Base-by-base conservation (phyloP, 2,797 vertebrate genomes). In the Phoeniculus purpureus region DNA sequence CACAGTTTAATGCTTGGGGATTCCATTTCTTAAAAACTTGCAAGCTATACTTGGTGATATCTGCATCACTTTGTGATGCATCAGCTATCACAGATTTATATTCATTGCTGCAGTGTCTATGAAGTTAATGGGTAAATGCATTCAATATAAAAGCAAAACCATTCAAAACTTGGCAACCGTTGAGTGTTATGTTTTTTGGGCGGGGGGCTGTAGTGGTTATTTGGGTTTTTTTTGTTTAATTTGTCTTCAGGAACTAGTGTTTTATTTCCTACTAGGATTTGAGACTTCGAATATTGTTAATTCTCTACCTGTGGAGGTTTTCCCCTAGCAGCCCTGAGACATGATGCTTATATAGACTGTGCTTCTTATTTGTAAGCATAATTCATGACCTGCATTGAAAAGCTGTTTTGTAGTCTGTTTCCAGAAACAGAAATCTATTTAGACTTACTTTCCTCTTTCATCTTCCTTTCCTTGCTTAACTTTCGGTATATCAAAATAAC, bases 381-480 rank as follows among this genome's bases (percentile, higher is more conserved):
- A 95, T 91, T 95, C 67, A 87, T 87, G 66, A 54, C 48, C 31
- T 48, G 40, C 37, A 85, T 78, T 78, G 83, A 91, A 95, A 96
- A 95, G 94, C 78, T 93, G 85, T 94, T 95, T 68, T 92, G 87
- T 86, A 91, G 87, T 87, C 87, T 62, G 51, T 67, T 93, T 85
- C 52, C 86, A 95, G 88, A 95, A 95, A 92, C 68, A 78, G 78
- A 59, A 80, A 92, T 68, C 76, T 75, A 78, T 92, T 90, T 91
- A 94, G 81, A 50, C 79, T 81, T 81, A 50, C 27, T 76, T 95
- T 94, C 76, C 79, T 82, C 94, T 94, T 95, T 95, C 82, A 96
- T 94, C 91, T 89, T 94, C 66, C 75, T 82, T 82, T 92, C 92
- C 85, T 90, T 87, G 85, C 58, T 89, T 95, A 78, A 85, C 56